These are phyloP conservation scores for Caenorhabditis virilis DNA, from an alignment of 2,888 invertebrate genomes.

Conservation along the genomic window DNA sequence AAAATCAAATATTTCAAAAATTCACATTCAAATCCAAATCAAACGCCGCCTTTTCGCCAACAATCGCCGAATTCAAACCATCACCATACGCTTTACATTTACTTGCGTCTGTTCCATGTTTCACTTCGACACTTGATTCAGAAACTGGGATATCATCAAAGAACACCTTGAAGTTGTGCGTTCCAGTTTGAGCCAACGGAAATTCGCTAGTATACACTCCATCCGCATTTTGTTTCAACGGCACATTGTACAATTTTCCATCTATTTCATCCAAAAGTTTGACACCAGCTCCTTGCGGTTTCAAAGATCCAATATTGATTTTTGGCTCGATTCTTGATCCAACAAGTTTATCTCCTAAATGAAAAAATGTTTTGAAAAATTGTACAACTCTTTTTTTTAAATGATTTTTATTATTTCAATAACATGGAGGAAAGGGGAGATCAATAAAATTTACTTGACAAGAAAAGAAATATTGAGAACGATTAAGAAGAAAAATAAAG, in stretches of 20 bases:
- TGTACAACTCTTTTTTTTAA: no score
- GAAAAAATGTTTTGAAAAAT: not conserved
- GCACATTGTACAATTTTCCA: slow-evolving; percentile 30
- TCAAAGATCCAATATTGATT: slow-evolving; percentile 17
- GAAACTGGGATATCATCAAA: slow-evolving; percentile 43
- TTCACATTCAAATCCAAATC: slow-evolving; percentile 42
- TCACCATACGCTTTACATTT: slow-evolving; percentile 36
- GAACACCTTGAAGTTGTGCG: slow-evolving; percentile 22
- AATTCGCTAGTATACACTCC: slow-evolving; percentile 23
- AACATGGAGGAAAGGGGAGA: no score
- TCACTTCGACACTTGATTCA: slow-evolving; percentile 22
- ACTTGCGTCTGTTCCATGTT: slow-evolving; percentile 34
- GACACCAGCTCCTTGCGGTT: slow-evolving; percentile 22
- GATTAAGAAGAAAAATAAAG: not conserved
- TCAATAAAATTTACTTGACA: not conserved
- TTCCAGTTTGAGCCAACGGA: slow-evolving; percentile 16
- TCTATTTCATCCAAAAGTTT: slow-evolving; percentile 23
- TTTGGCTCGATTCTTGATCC: slow-evolving; percentile 24
- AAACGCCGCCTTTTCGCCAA: slow-evolving; percentile 41
- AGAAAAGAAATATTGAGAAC: not conserved
- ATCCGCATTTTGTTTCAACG: slow-evolving; percentile 17
- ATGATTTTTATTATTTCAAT: no score
- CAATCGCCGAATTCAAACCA: slow-evolving; percentile 34
- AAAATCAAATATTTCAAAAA: not conserved
- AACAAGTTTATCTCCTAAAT: slow-evolving; percentile 20